Percentiles rank a stretch among this genome's conserved stretches.
Conservation (phyloP, 2,113 vertebrate genomes). For the Mirounga angustirostris region DNA sequence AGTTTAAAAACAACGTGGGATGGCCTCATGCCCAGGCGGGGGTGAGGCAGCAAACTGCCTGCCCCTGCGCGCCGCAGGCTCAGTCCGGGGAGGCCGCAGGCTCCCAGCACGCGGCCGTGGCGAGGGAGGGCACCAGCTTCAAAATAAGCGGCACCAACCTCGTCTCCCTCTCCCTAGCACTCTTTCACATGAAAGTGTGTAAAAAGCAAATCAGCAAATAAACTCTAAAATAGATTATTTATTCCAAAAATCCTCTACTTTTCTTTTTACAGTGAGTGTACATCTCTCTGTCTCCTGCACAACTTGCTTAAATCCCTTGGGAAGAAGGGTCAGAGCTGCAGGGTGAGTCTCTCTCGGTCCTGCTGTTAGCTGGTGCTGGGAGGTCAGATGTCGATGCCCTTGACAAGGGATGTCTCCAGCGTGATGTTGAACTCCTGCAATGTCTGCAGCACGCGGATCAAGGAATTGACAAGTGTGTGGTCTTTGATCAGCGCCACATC, state of each 20-base stretch:
- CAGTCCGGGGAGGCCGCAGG: slow-evolving; percentile 89
- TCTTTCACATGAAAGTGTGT: slow-evolving; percentile 92
- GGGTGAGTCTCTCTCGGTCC: slow-evolving; percentile 34
- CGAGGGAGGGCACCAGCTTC: slow-evolving; percentile 95
- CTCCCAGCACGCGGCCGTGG: slow-evolving; percentile 93
- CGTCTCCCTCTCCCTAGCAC: slow-evolving; percentile 85
- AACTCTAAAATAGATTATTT: slow-evolving; percentile 93
- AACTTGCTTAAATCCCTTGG: slow-evolving; percentile 79
- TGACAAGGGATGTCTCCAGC: slow-evolving; percentile 97
- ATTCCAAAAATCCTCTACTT: slow-evolving; percentile 88
- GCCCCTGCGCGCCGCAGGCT: slow-evolving; percentile 75
- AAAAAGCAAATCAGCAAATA: slow-evolving; percentile 92
- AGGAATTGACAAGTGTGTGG: slow-evolving; percentile 96
- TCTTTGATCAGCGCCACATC: slow-evolving; percentile 97
- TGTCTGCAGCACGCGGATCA: slow-evolving; percentile 98
- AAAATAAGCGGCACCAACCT: slow-evolving; percentile 95
- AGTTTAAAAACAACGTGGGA: slow-evolving; percentile 89
- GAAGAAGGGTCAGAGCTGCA: slow-evolving; percentile 80
- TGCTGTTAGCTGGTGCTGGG: slow-evolving; percentile 45
- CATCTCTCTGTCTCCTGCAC: slow-evolving; percentile 86
- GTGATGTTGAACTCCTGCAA: slow-evolving; percentile 99
- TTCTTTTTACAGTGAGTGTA: slow-evolving; percentile 88
- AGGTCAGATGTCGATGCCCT: slow-evolving; percentile 96
- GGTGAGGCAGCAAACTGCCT: neutral
- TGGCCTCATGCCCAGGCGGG: slow-evolving; percentile 81